A percentile compares a stretch with the other conserved stretches of the same genome.
phyloP scores from a whole-genome alignment of 2,888 invertebrate species.

The Lepidocyrtoides sp. region DNA sequence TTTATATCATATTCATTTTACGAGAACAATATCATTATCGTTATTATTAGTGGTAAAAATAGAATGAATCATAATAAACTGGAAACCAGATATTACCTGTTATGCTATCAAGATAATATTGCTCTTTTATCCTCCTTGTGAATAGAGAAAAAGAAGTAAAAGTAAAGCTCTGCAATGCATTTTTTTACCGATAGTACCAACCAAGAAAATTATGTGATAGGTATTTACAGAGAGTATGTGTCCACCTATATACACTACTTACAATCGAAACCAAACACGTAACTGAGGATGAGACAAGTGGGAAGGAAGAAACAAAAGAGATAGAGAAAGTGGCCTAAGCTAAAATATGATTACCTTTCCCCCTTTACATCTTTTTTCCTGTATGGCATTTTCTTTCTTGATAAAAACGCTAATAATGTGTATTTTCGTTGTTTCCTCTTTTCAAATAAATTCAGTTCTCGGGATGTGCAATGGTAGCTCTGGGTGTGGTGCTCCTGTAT shows the following conservation, averaged over 20 bases:
- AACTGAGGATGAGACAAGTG: neutral
- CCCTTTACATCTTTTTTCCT: neutral
- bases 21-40: neutral
- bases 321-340: constrained; percentile 12
- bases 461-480: constrained; percentile 88
- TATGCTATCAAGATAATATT: no score
- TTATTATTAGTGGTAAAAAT: constrained; percentile 19
- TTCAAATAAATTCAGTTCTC: constrained; percentile 87
- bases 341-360: constrained; percentile 27
- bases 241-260: neutral
- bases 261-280: neutral
- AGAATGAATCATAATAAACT: constrained; percentile 21
- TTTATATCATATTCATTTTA: neutral
- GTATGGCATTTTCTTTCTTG: constrained; percentile 20
- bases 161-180: neutral
- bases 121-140: no score
- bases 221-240: no score
- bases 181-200: neutral
- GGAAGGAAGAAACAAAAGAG: neutral
- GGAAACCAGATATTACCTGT: no score
- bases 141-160: no score
- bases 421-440: neutral
- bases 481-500: constrained; percentile 88
- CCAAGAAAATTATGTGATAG: no score
- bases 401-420: neutral